Evolutionary conservation across 2,888 invertebrate genomes (phyloP).

Genomic region (Lottia gigantea): DNA sequence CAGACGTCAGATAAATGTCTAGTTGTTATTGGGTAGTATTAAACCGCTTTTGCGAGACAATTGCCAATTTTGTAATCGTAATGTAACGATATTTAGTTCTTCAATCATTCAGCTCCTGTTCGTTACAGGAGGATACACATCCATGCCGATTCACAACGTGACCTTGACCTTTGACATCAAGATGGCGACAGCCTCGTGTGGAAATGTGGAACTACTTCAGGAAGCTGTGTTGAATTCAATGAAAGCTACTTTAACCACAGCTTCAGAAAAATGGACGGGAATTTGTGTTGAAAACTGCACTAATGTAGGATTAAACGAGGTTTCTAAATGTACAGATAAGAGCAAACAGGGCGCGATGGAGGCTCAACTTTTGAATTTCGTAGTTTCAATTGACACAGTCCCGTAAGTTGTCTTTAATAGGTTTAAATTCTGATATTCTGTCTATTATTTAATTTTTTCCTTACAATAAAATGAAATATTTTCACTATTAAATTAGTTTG

Average conservation of each 20-base stretch:
- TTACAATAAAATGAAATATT: too few species aligned
- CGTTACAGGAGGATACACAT: neutral
- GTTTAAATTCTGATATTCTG: too few species aligned
- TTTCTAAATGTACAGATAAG: neutral
- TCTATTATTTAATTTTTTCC: too few species aligned
- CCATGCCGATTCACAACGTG: neutral
- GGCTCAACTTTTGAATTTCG: neutral
- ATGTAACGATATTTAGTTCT: too few species aligned
- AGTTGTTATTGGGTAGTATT: too few species aligned
- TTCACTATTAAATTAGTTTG: too few species aligned
- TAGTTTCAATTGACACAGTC: neutral
- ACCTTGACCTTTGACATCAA: neutral
- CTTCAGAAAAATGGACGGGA: neutral
- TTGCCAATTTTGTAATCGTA: too few species aligned
- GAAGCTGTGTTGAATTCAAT: neutral
- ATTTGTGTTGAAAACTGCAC: neutral
- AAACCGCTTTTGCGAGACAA: too few species aligned
- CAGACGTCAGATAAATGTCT: too few species aligned
- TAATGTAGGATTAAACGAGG: neutral
- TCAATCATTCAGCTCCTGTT: too few species aligned
- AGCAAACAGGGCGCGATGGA: neutral
- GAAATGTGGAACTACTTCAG: neutral
- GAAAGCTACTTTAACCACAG: neutral
- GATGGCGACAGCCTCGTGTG: neutral
- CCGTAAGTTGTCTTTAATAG: neutral